Evolutionary conservation across 2,113 vertebrate species (phyloP), one percentile per base, ranked within the genome.

Genomic region (Beaufortia kweichowensis): DNA sequence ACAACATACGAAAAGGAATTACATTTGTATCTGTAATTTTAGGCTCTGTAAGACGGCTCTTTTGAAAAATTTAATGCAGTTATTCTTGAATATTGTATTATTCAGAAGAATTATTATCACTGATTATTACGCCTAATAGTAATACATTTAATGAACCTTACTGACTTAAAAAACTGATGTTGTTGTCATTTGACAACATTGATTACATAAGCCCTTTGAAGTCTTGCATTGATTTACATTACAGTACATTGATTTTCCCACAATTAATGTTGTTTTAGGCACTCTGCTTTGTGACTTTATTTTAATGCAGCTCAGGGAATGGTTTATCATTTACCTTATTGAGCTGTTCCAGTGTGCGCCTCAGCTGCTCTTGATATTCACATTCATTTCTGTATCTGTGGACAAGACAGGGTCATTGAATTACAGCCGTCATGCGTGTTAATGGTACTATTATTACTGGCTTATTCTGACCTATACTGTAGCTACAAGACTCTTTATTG

Each of bases 361-460:
- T 92, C 0, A 96, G 91, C 71, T 91, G 89, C 76, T 95, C 91
- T 65, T 98, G 95, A 85, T 94, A 94, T 33, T 97, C 95, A 84
- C 95, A 94, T 87, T 98, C 96, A n/a, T 95, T 95, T 90, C 88
- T 94, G 55, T 96, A 98, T 85, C 96, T 99, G 87, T 75, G 87
- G 66, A 88, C 79, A 46, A 85, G 1, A 82, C 71, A 78, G 21
- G 21, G 60, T 75, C 3, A 26, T 53, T 66, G 35, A 15, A 46
- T 59, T 17, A n/a, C 43, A 21, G 48, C 19, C n/a, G 48, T 53
- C n/a, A 15, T 31, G 26, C 0, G 14, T 39, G 48, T 35, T 35
- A 29, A 57, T 2, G 31, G 12, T 11, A 8, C 19, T n/a, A n/a
- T 53, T 5, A n/a, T 53, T 53, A 15, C 6, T 7, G 7, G 4